Base-by-base conservation (phyloP, 1,140 invertebrate genomes). In the Papilio aristodemus region DNA sequence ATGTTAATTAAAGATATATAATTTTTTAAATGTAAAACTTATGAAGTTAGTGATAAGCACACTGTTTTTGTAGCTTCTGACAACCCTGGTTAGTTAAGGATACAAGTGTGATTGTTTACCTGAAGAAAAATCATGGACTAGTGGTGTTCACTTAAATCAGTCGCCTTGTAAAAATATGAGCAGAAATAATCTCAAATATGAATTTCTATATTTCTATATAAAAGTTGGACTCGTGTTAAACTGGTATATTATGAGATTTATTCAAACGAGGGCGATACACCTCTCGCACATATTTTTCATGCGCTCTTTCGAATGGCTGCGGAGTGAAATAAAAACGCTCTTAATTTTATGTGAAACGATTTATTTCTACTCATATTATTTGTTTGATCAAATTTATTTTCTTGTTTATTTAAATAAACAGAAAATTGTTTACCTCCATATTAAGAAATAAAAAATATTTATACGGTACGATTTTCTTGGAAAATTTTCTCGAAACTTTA, bases 321-420 rank as follows among this genome's bases (percentile, higher is more conserved):
- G 27, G 27, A 46, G 14, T 17, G 43, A 46, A 46, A 46, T 46
- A 14, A 17, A 46, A 46, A 46, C 43, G 43, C 19, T 10, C 43
- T 46, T 46, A 46, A 46, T 14, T 46, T 46, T 46, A 46, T 46
- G 17, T 46, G 43, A 46, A 46, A 46, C 43, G 43, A 46, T 46
- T 46, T 46, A 46, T 46, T 46, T 46, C 19, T 19, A 46, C 43
- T 46, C 43, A 46, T 19, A 46, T 10, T 46, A 46, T 46, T 46
- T 46, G 43, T 46, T 46, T 46, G 14, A 46, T 46, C 7, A 19
- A 19, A 46, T 19, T 46, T 19, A 46, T 46, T 19, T 19, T 46
- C 14, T 43, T 17, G 27, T 32, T n/a, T 32, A 32, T 8, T 7
- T 0, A 43, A 43, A 14, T 43, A n/a, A 43, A n/a, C 4, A 43